phyloP scores from a whole-genome alignment of 1,140 invertebrate genomes.

The Mizuhopecten yessoensis region DNA sequence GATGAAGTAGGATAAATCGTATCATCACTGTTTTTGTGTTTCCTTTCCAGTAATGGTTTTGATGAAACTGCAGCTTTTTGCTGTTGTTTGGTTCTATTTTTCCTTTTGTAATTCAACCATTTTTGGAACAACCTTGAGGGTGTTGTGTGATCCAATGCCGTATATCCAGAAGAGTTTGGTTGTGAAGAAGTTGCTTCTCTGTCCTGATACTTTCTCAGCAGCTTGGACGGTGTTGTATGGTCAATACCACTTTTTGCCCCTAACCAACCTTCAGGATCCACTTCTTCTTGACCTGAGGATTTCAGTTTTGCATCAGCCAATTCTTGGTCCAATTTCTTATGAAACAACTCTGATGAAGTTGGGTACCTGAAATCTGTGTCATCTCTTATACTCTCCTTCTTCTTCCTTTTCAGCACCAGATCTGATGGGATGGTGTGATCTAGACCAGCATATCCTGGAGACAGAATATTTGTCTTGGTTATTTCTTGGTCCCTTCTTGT shows the following conservation, averaged over 20 bases:
- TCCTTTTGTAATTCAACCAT: background rate
- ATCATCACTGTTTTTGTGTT: background rate
- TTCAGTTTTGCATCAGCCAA: background rate
- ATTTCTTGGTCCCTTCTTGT: background rate
- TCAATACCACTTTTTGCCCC: background rate
- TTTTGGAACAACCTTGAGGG: constrained; percentile 10
- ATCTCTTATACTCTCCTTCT: background rate
- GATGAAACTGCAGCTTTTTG: background rate
- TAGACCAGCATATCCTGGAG: background rate
- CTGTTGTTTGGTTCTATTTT: background rate
- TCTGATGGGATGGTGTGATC: background rate
- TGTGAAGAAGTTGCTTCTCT: background rate
- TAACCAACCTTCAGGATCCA: background rate
- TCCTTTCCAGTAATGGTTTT: background rate
- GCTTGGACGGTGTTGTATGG: background rate
- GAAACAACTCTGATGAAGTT: constrained; percentile 6
- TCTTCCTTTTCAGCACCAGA: background rate
- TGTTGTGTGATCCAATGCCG: background rate
- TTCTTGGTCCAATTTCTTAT: background rate
- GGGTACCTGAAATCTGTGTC: background rate
- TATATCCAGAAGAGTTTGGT: background rate
- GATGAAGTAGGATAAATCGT: background rate
- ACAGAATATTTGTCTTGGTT: background rate
- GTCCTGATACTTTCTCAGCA: background rate
- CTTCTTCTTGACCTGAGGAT: background rate